Evolutionary conservation across 1,140 invertebrate genomes (phyloP).

Genomic region (Pinna nobilis): DNA sequence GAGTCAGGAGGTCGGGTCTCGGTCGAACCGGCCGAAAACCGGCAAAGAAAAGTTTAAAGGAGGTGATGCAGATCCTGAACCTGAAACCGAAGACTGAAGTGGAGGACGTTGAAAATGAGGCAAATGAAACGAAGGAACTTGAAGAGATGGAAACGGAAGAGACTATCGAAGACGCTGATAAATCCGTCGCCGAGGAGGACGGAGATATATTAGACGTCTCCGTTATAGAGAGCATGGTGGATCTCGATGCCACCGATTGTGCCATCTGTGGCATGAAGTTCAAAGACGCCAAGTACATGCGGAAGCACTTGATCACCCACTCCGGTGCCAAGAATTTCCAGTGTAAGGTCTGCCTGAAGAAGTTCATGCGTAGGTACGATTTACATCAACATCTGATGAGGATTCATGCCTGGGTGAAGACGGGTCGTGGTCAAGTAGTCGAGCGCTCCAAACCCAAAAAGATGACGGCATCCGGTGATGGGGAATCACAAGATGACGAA

Average conservation of each 20-base stretch:
- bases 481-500: not conserved
- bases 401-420: constrained; percentile 35
- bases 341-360: constrained; percentile 28
- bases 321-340: constrained; percentile 25
- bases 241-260: constrained; percentile 29
- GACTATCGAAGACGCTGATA: not conserved
- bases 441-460: not conserved
- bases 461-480: not conserved
- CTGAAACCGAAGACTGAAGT: constrained; percentile 17
- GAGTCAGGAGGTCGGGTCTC: too few relatives aligned
- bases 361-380: constrained; percentile 42
- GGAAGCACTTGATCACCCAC: constrained; percentile 36
- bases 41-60: constrained; percentile 13
- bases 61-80: constrained; percentile 19
- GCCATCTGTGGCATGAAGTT: constrained; percentile 36
- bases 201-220: constrained; percentile 18
- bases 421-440: constrained; percentile 27
- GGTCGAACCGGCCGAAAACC: too few relatives aligned
- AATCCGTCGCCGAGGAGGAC: constrained; percentile 11
- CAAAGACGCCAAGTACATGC: constrained; percentile 40
- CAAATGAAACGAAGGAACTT: not conserved
- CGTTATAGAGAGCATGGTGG: constrained; percentile 37
- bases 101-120: not conserved
- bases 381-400: constrained; percentile 42
- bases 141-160: constrained; percentile 7